phyloP scores from a whole-genome alignment of 2,797 vertebrate species.

The Varecia variegata region DNA sequence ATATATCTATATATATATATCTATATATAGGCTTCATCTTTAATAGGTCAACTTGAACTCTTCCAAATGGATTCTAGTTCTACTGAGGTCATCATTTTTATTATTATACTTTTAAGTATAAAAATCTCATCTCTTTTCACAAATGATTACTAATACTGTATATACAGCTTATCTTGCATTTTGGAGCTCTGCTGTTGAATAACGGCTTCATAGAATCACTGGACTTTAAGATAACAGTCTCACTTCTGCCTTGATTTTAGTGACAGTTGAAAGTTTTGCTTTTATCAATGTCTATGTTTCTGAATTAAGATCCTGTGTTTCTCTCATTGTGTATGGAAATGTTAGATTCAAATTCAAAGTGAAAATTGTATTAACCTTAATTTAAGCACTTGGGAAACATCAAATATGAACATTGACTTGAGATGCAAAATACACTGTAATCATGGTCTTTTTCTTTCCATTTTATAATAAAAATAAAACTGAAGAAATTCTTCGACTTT shows the following conservation, averaged over 20 bases:
- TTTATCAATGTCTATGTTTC: not conserved
- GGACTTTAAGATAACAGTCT: not conserved
- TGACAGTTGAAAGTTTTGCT: not conserved
- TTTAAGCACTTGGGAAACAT: slow-evolving; percentile 1
- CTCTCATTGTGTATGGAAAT: not conserved
- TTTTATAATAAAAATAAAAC: slow-evolving; percentile 28
- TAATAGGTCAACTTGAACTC: not conserved
- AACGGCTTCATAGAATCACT: not conserved
- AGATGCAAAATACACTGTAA: not conserved
- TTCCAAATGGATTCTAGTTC: not conserved
- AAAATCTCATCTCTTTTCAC: not conserved
- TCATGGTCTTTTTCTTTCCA: not conserved
- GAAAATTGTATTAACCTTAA: not conserved
- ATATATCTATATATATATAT: not conserved
- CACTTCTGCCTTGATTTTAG: not conserved
- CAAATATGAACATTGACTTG: not conserved
- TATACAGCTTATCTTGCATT: not conserved
- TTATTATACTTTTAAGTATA: not conserved
- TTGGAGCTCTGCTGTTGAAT: not conserved
- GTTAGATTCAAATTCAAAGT: not conserved
- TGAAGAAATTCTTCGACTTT: not conserved
- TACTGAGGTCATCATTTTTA: not conserved
- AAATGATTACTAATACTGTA: not conserved
- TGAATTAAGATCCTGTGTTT: not conserved
- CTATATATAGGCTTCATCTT: not conserved